These are phyloP conservation scores for Crotalus viridis DNA, from an alignment of 2,113 vertebrate species.

Conservation along the genomic window DNA sequence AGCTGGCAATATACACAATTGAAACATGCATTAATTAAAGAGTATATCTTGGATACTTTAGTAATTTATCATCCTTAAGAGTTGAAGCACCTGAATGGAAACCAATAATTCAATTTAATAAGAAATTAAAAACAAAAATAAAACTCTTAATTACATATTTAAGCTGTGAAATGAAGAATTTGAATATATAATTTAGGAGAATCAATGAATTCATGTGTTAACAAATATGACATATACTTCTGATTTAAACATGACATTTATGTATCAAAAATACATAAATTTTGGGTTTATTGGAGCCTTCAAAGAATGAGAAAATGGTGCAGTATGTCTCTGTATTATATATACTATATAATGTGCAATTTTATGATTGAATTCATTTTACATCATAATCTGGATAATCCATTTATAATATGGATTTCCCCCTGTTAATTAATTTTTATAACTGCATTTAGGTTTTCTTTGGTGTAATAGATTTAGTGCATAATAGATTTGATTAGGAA, in stretches of 20 bases:
- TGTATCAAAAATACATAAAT: not conserved
- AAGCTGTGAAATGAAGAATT: not conserved
- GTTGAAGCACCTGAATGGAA: not conserved
- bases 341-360: not conserved
- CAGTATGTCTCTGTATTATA: not conserved
- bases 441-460: not conserved
- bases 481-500: not conserved
- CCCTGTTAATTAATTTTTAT: not conserved
- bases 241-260: not conserved
- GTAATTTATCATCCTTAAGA: not conserved
- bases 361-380: not conserved
- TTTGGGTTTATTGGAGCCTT: not conserved
- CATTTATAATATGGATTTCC: not conserved
- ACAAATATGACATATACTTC: not conserved
- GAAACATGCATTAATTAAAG: not conserved
- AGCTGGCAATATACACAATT: not conserved
- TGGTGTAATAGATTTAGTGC: not conserved
- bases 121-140: not conserved
- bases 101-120: not conserved
- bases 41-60: not conserved
- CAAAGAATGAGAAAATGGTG: not conserved
- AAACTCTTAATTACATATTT: not conserved
- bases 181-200: not conserved
- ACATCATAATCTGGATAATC: not conserved
- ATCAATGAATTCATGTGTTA: not conserved